phyloP scores from a whole-genome alignment of 2,888 invertebrate species.

The Mythimna impura region DNA sequence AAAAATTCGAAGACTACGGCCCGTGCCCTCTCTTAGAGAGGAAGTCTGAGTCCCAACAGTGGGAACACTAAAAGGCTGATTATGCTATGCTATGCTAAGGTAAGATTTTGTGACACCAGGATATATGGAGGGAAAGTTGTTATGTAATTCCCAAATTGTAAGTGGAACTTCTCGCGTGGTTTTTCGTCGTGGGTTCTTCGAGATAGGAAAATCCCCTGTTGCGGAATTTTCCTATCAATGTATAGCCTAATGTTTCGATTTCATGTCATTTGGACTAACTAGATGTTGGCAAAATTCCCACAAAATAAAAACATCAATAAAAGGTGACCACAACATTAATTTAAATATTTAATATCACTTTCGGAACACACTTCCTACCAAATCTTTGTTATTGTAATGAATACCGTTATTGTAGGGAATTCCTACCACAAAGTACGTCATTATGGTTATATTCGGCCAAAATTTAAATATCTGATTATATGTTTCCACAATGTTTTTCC shows the following conservation, averaged over 20 bases:
- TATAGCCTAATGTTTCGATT: neutral
- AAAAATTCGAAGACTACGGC: too few relatives aligned
- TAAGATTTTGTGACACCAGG: too few relatives aligned
- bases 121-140: too few relatives aligned
- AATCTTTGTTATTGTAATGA: neutral
- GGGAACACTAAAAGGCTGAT: too few relatives aligned
- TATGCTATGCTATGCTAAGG: too few relatives aligned
- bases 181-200: too few relatives aligned
- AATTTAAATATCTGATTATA: neutral
- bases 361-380: constrained; percentile 3
- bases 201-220: too few relatives aligned
- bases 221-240: neutral
- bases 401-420: constrained; percentile 33
- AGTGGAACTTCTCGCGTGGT: too few relatives aligned
- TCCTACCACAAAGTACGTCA: constrained; percentile 29
- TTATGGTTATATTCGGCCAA: neutral
- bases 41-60: too few relatives aligned
- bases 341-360: neutral
- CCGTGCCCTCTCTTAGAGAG: too few relatives aligned
- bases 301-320: constrained; percentile 25
- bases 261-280: neutral
- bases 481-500: neutral
- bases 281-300: constrained; percentile 1
- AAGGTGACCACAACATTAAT: constrained; percentile 4
- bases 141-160: too few relatives aligned